Percentiles rank a stretch among this genome's conserved stretches.
Conservation (phyloP, 2,797 vertebrate species). For the Coreius guichenoti region DNA sequence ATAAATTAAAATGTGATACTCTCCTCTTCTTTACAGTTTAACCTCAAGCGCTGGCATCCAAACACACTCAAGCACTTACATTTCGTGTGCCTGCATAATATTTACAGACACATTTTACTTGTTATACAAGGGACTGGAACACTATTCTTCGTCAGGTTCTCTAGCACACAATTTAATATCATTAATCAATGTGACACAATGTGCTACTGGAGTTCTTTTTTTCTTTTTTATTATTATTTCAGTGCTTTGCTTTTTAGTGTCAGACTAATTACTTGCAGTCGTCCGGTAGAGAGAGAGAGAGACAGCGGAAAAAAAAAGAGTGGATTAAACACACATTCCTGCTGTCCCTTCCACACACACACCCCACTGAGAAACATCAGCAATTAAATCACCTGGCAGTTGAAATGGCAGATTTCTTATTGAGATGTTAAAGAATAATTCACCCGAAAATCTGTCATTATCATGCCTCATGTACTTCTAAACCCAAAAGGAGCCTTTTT, state of each 20-base stretch:
- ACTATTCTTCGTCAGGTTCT: not conserved
- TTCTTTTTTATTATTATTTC: conserved; percentile 4
- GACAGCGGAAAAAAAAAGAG: conserved; percentile 33
- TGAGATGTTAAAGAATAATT: conserved; percentile 1
- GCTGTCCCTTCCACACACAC: conserved; percentile 75
- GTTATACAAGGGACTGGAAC: not conserved
- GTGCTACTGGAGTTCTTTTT: not conserved
- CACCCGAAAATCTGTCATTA: not conserved
- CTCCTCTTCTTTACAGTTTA: conserved; percentile 11
- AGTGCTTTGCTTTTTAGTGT: conserved; percentile 21
- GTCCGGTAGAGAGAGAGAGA: conserved; percentile 18
- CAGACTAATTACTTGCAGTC: conserved; percentile 20
- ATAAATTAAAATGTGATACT: conserved; percentile 1
- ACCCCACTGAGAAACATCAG: conserved; percentile 76
- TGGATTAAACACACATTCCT: conserved; percentile 80
- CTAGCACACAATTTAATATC: not conserved
- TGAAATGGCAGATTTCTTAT: not conserved
- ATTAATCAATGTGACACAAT: not conserved
- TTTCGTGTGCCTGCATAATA: not conserved
- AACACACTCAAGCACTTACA: not conserved
- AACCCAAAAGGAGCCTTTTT: not conserved
- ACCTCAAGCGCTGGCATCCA: not conserved
- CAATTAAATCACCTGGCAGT: conserved; percentile 76
- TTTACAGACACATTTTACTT: conserved; percentile 15
- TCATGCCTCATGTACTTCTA: not conserved